phyloP scores from a whole-genome alignment of 2,113 vertebrate species.

The Heterotis niloticus region DNA sequence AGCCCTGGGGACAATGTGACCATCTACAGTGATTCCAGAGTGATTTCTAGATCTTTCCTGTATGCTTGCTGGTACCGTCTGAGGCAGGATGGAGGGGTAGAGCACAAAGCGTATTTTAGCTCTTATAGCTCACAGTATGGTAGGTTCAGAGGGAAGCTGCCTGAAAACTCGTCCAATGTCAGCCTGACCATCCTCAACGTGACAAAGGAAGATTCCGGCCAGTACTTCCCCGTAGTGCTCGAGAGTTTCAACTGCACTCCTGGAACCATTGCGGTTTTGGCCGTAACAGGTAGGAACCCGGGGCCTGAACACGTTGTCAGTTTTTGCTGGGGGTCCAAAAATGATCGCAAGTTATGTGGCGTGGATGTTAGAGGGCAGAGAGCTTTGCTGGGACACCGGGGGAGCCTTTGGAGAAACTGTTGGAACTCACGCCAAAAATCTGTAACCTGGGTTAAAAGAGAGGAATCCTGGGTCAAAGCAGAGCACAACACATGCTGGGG shows the following conservation, averaged over 20 bases:
- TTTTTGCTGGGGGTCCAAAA: not conserved
- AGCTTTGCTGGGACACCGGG: too few species aligned
- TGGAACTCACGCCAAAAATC: too few species aligned
- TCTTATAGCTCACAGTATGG: not conserved
- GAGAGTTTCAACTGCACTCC: not conserved
- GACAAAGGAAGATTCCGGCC: constrained; percentile 6
- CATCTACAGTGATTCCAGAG: not conserved
- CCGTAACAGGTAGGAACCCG: constrained; percentile 14
- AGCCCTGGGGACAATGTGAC: not conserved
- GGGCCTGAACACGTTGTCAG: too few species aligned
- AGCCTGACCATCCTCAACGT: not conserved
- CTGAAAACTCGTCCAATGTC: not conserved
- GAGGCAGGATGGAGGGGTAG: not conserved
- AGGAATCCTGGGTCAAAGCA: too few species aligned
- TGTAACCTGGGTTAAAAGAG: too few species aligned
- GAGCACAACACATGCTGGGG: too few species aligned
- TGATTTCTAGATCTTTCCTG: not conserved
- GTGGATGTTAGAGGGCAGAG: too few species aligned
- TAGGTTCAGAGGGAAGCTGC: not conserved
- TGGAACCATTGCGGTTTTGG: not conserved
- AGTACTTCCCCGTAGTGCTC: constrained; percentile 4
- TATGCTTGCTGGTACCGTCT: constrained; percentile 18
- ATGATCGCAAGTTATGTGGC: too few species aligned
- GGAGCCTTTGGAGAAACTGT: too few species aligned
- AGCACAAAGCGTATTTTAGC: constrained; percentile 18